Percentiles rank a stretch among this genome's conserved stretches.
Conservation (phyloP, 2,888 invertebrate genomes). For the Campoplex nolae region DNA sequence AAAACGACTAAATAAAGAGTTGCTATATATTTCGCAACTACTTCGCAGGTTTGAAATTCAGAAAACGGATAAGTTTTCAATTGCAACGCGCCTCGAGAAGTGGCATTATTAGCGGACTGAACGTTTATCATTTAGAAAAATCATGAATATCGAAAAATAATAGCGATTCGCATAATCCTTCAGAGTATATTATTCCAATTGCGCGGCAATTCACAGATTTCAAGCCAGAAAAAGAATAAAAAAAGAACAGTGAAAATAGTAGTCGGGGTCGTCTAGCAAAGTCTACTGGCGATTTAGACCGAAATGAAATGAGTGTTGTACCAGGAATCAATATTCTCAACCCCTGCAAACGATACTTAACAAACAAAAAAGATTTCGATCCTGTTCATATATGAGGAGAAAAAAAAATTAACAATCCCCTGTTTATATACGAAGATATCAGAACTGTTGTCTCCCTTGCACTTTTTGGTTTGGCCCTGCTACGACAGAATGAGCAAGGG, state of each 20-base stretch:
- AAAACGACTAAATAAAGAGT: neutral
- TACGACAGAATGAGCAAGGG: conserved; percentile 18
- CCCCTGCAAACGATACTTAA: conserved; percentile 31
- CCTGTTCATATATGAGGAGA: conserved; percentile 16
- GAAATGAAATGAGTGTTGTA: conserved; percentile 9
- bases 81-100: neutral
- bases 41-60: neutral
- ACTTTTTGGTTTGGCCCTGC: neutral
- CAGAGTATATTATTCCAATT: neutral
- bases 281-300: neutral
- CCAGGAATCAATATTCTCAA: conserved; percentile 16
- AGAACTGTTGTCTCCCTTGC: conserved; percentile 4
- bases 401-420: conserved; percentile 41
- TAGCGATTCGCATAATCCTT: neutral
- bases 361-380: conserved; percentile 55
- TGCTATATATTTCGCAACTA: neutral
- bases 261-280: neutral
- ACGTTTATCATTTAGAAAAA: neutral
- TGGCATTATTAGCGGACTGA: too few relatives aligned
- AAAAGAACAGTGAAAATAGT: neutral
- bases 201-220: neutral
- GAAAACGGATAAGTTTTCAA: too few relatives aligned
- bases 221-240: neutral
- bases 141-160: neutral
- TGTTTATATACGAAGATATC: conserved; percentile 32